Evolutionary conservation across 2,797 vertebrate species (phyloP).

Genomic region (Melanotaenia parkinsoni): DNA sequence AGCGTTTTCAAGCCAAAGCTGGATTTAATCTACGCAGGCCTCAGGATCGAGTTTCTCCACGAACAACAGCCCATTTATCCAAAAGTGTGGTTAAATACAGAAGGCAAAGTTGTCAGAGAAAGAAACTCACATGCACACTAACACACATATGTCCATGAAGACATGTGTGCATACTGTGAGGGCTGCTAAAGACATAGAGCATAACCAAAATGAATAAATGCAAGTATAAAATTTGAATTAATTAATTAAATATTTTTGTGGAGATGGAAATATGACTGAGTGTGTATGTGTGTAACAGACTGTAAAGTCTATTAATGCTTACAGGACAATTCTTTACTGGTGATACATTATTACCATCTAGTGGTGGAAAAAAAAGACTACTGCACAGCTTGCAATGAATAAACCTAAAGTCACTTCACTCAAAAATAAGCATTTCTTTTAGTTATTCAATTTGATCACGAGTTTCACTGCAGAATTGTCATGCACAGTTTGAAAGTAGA

Average conservation of each 20-base stretch:
- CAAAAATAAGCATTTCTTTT: no score
- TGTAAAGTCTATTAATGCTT: background rate
- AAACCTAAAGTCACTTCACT: background rate
- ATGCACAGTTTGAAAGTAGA: background rate
- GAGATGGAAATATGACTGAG: background rate
- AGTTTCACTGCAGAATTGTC: background rate
- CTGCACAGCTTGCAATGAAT: conserved; percentile 3
- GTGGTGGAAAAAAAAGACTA: conserved; percentile 26
- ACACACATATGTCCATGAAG: background rate
- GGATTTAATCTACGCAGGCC: conserved; percentile 60
- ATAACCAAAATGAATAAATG: background rate
- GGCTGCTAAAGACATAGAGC: background rate
- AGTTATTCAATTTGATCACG: background rate
- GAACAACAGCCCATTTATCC: conserved; percentile 61
- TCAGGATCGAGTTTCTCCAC: conserved; percentile 61
- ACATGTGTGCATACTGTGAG: background rate
- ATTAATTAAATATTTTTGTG: background rate
- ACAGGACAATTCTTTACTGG: background rate
- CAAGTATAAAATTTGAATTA: background rate
- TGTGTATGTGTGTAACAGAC: background rate
- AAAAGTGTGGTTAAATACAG: conserved; percentile 45
- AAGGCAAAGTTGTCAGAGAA: conserved; percentile 19
- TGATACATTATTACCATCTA: conserved; percentile 59
- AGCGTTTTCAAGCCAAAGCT: conserved; percentile 50
- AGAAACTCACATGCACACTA: conserved; percentile 22